These are phyloP conservation scores for Peribatodes rhomboidaria DNA, from an alignment of 2,888 invertebrate species.

Conservation along the genomic window DNA sequence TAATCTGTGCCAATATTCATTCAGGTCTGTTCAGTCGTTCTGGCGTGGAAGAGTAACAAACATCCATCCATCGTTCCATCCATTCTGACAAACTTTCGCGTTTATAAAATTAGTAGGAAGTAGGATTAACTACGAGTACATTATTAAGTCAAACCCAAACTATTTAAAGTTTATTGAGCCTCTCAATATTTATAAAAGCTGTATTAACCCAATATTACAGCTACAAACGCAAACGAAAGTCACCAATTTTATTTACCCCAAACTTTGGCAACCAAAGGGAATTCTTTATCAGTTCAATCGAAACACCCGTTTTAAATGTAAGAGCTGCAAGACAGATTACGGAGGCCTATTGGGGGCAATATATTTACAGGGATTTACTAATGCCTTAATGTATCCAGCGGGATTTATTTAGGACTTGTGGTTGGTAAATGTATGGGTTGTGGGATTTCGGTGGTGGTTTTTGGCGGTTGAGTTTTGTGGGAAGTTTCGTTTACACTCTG, in stretches of 20 bases:
- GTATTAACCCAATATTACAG: too few species aligned
- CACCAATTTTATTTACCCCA: background rate
- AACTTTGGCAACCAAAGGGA: constrained; percentile 33
- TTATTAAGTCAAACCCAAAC: too few species aligned
- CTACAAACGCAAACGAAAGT: background rate
- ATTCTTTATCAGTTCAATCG: constrained; percentile 38
- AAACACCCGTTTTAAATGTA: constrained; percentile 41
- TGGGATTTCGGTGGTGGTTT: background rate
- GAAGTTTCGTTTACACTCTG: background rate
- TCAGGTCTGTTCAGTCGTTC: too few species aligned
- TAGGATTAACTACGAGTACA: too few species aligned
- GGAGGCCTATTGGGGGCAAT: constrained; percentile 33
- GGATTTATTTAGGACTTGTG: constrained; percentile 38
- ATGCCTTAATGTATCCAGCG: constrained; percentile 32
- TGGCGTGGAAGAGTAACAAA: too few species aligned
- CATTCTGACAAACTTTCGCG: too few species aligned
- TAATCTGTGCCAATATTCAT: too few species aligned
- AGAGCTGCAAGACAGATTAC: constrained; percentile 30
- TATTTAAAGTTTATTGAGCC: too few species aligned
- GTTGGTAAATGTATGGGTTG: constrained; percentile 31
- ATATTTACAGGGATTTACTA: constrained; percentile 41
- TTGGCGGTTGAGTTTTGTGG: background rate
- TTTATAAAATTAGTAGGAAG: too few species aligned
- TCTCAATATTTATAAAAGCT: too few species aligned
- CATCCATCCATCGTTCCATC: too few species aligned